Conservation (phyloP, 2,888 invertebrate species). For the Eristalis pertinax region DNA sequence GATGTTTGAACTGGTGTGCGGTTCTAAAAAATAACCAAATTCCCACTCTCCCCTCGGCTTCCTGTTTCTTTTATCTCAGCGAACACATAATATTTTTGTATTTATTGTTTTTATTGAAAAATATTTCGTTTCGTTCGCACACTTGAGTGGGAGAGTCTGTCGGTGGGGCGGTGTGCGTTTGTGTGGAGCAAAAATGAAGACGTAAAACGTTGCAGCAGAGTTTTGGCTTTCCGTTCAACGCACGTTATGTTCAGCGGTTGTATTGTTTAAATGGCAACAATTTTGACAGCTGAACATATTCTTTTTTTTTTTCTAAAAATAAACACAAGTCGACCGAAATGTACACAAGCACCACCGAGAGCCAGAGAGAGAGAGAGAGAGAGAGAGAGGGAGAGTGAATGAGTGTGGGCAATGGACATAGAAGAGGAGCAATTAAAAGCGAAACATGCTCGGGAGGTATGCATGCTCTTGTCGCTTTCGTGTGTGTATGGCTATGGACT, state of each 20-base stretch:
- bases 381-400: neutral
- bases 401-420: neutral
- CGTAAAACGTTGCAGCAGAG: constrained; percentile 28
- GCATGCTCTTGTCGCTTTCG: neutral
- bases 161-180: neutral
- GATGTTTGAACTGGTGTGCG: neutral
- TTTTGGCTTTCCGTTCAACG: constrained; percentile 14
- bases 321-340: neutral
- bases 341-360: neutral
- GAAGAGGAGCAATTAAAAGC: constrained; percentile 4
- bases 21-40: neutral
- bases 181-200: constrained; percentile 19
- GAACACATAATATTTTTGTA: neutral
- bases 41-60: neutral
- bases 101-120: constrained; percentile 14
- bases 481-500: neutral
- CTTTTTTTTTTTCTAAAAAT: constrained; percentile 40
- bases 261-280: constrained; percentile 32
- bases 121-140: constrained; percentile 1
- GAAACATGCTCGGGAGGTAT: constrained; percentile 5
- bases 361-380: neutral
- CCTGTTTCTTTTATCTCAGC: constrained; percentile 5
- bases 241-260: constrained; percentile 18
- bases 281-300: constrained; percentile 47
- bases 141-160: too few relatives aligned